Evolutionary conservation across 2,888 invertebrate species (phyloP), one percentile per base, ranked within the genome.

Genomic region (Panzeria rudis): DNA sequence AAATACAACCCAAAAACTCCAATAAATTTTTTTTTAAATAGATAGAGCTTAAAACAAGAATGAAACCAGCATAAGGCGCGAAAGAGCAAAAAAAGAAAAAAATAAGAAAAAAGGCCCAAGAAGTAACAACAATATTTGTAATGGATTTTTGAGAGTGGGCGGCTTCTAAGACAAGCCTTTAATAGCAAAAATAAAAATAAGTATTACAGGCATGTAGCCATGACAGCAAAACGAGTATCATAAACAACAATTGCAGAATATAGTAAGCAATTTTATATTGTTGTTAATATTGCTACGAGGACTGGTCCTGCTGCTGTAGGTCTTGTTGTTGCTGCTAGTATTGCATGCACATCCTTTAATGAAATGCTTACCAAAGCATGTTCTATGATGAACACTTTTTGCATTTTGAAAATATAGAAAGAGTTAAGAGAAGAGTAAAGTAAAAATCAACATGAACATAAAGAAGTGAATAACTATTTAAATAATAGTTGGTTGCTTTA

Each of bases 351-450:
- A 82, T 85, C 81, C 78, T 85, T 82, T 82, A 82, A 85, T 85
- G 73, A 85, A 82, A 82, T 64, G 85, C 81, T 81, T 81, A 81
- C 72, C 61, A 82, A 69, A 76, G 68, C 77, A 78, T 81, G 77
- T 66, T 72, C 59, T 62, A 52, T 61, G 50, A 62, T 61, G 41
- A 64, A 79, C 47, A 79, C 32, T 38, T 41, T 80, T 23, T 68
- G 66, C 25, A 71, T 52, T 66, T 59, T 35, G 41, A 72, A 44
- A 6, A n/a, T 15, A 41, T 44, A 7, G 9, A 29, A 25, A 25
- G 20, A 25, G 13, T 13, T 32, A 38, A 23, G 25, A 54, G 35
- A 64, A 50, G 25, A 29, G 41, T 13, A 56, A 41, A 59, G 15
- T 6, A 23, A 81, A 52, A 47, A 17, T 15, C 11, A 59, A 66